These are phyloP conservation scores for Chaetophractus vellerosus DNA, from an alignment of 2,797 vertebrate species.

Conservation along the genomic window DNA sequence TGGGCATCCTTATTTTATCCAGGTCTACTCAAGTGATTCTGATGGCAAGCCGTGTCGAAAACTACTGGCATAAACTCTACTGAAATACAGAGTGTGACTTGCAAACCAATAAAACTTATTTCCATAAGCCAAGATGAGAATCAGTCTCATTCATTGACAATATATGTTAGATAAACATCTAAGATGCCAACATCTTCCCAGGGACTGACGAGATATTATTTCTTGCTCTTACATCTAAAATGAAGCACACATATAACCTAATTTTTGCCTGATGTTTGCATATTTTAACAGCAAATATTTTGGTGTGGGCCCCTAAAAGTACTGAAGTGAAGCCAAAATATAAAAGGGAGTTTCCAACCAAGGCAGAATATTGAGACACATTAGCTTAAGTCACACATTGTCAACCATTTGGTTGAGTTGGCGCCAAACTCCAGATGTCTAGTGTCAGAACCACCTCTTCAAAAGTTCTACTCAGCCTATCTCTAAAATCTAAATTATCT, in stretches of 20 bases:
- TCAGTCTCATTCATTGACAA: neutral
- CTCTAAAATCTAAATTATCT: slow-evolving; percentile 17
- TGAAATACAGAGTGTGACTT: neutral
- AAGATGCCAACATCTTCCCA: neutral
- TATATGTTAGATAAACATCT: neutral
- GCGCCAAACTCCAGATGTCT: slow-evolving; percentile 55
- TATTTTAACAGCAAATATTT: slow-evolving; percentile 65
- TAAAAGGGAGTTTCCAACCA: slow-evolving; percentile 50
- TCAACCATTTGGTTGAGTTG: neutral
- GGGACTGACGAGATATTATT: neutral
- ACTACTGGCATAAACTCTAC: neutral
- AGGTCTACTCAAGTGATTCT: slow-evolving; percentile 22
- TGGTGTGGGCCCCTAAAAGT: slow-evolving; percentile 33
- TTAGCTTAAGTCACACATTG: slow-evolving; percentile 19
- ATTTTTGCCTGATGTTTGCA: slow-evolving; percentile 32
- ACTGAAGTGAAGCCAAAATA: slow-evolving; percentile 54
- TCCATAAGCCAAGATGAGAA: neutral
- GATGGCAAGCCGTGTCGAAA: neutral
- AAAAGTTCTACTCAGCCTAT: neutral
- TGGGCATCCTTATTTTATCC: neutral
- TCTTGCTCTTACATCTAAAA: neutral
- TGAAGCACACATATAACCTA: neutral
- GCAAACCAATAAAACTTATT: neutral
- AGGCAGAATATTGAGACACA: slow-evolving; percentile 39
- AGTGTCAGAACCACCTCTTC: slow-evolving; percentile 21